Evolutionary conservation across 2,113 vertebrate genomes (phyloP).

Genomic region (Alexandromys fortis): DNA sequence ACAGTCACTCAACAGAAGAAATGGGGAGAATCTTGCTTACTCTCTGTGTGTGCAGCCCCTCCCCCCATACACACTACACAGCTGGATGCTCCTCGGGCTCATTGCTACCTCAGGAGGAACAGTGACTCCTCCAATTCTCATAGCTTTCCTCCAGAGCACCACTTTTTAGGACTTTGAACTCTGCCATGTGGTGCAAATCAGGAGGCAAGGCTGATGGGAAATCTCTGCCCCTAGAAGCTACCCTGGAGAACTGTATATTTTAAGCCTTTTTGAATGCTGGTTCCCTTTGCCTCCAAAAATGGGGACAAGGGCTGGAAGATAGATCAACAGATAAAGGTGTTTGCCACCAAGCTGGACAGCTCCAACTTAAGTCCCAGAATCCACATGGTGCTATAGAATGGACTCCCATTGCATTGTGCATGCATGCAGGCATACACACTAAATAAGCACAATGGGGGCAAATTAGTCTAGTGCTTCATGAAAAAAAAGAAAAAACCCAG

Average conservation of each 20-base stretch:
- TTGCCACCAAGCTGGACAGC: not conserved
- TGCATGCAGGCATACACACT: not conserved
- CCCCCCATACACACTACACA: not conserved
- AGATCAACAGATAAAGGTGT: not conserved
- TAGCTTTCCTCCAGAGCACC: not conserved
- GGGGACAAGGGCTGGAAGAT: not conserved
- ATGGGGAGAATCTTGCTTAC: not conserved
- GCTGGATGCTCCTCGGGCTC: constrained; percentile 9
- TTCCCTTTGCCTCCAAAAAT: not conserved
- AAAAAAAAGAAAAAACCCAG: too few relatives aligned
- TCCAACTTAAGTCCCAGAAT: not conserved
- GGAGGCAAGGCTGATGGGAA: not conserved
- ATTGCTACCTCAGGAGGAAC: not conserved
- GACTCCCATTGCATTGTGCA: not conserved
- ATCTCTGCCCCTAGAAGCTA: fast-evolving
- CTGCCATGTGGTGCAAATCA: fast-evolving
- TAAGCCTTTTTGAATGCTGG: too few relatives aligned
- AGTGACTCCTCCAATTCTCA: not conserved
- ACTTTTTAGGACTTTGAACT: not conserved
- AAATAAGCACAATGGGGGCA: not conserved
- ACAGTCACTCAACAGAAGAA: not conserved
- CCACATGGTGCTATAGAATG: not conserved
- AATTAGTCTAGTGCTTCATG: fast-evolving
- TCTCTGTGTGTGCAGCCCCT: not conserved
- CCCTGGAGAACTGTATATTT: not conserved